Conservation (phyloP, 2,797 vertebrate species). For the Cossypha polioptera region DNA sequence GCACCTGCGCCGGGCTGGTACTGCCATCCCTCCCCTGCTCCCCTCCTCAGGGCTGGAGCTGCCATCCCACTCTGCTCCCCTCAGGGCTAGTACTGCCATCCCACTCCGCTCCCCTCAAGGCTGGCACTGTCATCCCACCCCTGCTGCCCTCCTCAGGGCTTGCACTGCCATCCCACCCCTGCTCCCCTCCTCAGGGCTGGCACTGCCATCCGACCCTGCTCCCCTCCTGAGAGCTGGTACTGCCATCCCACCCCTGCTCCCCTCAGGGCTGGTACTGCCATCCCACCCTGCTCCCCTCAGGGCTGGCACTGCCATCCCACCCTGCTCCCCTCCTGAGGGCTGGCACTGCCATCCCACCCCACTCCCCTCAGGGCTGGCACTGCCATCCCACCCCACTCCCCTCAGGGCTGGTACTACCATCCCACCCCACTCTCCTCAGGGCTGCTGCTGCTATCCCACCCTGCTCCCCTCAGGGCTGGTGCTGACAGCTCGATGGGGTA, state of each 20-base stretch:
- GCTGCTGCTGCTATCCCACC: background rate
- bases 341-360: constrained; percentile 78
- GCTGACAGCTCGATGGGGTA: too few relatives aligned
- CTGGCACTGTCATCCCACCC: background rate
- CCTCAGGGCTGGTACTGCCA: constrained; percentile 85
- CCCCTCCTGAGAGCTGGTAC: background rate
- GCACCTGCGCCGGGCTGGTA: constrained; percentile 91
- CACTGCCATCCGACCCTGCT: background rate
- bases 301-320: background rate
- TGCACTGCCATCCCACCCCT: too few relatives aligned
- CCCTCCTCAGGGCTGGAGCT: too few relatives aligned
- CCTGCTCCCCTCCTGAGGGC: constrained; percentile 63
- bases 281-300: background rate
- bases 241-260: too few relatives aligned
- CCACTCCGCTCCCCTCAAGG: background rate
- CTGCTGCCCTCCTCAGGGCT: background rate
- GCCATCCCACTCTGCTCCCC: background rate
- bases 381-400: background rate
- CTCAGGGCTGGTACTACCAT: background rate
- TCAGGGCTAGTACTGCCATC: background rate
- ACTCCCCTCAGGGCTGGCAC: background rate
- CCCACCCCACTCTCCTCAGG: background rate
- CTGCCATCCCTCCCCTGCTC: background rate
- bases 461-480: too few relatives aligned
- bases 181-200: too few relatives aligned